Conservation (phyloP, 2,797 vertebrate species). For the Sylvilagus floridanus region DNA sequence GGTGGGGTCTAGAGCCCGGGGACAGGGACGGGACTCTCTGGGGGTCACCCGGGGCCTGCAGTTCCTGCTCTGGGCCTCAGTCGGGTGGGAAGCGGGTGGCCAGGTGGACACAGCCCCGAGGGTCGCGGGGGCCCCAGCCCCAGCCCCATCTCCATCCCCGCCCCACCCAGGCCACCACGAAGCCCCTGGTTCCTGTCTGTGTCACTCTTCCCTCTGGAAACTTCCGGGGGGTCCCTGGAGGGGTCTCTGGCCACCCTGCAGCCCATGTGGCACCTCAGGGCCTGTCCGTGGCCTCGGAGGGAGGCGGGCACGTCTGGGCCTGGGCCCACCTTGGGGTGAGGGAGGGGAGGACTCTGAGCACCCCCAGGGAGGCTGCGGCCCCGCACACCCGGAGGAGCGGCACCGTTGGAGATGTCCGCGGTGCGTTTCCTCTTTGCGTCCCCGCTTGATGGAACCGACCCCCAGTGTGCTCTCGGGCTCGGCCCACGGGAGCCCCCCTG, state of each 20-base stretch:
- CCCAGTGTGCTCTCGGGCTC: too few species aligned
- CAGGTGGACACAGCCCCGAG: too few species aligned
- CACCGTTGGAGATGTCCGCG: too few species aligned
- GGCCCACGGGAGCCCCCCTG: too few species aligned
- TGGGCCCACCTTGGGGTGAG: background rate
- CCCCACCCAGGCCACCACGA: too few species aligned
- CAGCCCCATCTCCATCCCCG: too few species aligned
- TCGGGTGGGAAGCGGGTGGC: background rate
- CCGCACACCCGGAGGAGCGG: too few species aligned
- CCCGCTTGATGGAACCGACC: too few species aligned
- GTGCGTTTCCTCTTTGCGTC: too few species aligned
- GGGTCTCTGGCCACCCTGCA: rapidly evolving
- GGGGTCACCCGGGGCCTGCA: rapidly evolving
- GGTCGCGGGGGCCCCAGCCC: background rate
- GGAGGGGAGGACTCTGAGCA: too few species aligned
- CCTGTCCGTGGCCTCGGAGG: background rate
- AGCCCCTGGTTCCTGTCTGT: rapidly evolving
- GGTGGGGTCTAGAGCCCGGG: background rate
- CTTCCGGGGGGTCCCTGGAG: too few species aligned
- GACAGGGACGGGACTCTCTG: rapidly evolving
- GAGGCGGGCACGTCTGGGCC: background rate
- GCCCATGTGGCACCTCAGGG: rapidly evolving
- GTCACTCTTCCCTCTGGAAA: rapidly evolving
- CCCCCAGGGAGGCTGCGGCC: too few species aligned
- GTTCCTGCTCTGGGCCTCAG: background rate